Conservation (phyloP, 2,888 invertebrate species). For the Drosophila rubida region DNA sequence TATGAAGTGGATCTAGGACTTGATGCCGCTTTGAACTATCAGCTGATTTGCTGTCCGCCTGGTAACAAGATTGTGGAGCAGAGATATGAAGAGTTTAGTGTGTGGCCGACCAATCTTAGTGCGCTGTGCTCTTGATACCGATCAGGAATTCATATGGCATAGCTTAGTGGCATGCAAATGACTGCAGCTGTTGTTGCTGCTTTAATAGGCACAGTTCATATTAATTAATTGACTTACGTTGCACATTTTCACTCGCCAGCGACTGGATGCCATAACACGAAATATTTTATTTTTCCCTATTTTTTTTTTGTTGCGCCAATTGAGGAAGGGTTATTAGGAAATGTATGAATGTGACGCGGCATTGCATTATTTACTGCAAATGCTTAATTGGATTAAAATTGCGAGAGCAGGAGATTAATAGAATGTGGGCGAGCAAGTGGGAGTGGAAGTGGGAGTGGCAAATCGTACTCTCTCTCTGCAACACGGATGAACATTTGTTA, state of each 20-base stretch:
- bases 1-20: neutral
- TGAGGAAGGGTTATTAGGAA: neutral
- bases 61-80: neutral
- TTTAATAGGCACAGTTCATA: neutral
- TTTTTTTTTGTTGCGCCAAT: neutral
- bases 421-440: neutral
- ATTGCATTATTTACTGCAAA: neutral
- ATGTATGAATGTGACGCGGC: neutral
- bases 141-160: neutral
- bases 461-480: neutral
- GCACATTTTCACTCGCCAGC: neutral
- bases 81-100: neutral
- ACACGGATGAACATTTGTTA: neutral
- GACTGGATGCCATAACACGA: neutral
- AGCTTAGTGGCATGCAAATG: neutral
- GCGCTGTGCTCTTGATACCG: neutral
- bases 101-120: neutral
- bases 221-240: neutral
- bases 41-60: neutral
- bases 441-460: neutral
- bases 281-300: neutral
- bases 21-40: neutral
- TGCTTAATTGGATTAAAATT: constrained; percentile 1
- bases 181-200: neutral
- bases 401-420: neutral